Evolutionary conservation across 2,113 vertebrate genomes (phyloP).

Genomic region (Actenoides hombroni): DNA sequence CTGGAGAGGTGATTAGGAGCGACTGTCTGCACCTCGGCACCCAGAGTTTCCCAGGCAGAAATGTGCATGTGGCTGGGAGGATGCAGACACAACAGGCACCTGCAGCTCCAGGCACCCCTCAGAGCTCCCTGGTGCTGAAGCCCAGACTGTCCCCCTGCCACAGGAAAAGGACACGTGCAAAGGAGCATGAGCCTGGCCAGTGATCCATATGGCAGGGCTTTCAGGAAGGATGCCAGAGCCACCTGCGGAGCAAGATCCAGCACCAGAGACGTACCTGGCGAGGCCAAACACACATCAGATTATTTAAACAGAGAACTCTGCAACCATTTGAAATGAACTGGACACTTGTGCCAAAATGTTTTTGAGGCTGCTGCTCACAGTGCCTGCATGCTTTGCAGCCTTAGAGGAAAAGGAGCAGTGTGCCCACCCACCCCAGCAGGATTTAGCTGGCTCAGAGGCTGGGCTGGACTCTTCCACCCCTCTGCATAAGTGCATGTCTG

Average conservation of each 20-base stretch:
- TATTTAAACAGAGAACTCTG: background rate
- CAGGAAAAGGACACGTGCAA: accelerated
- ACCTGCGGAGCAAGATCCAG: accelerated
- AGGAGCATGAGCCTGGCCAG: background rate
- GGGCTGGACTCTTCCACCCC: background rate
- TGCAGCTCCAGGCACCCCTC: background rate
- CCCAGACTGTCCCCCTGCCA: accelerated
- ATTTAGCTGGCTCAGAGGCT: background rate
- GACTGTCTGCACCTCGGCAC: accelerated
- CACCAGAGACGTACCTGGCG: background rate
- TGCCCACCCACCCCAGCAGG: accelerated
- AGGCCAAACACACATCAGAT: background rate
- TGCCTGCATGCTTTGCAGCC: background rate
- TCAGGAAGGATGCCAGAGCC: background rate
- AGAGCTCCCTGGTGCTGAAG: accelerated
- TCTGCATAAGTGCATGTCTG: accelerated
- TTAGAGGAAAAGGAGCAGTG: background rate
- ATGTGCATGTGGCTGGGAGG: accelerated
- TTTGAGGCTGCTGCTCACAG: background rate
- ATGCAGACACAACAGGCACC: background rate
- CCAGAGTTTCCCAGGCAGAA: background rate
- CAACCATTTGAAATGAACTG: background rate
- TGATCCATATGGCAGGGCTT: accelerated
- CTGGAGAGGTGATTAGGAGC: background rate
- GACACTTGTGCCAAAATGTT: background rate